Evolutionary conservation across 1,140 invertebrate species (phyloP), one percentile per base, ranked within the genome.

Genomic region (Eriosoma lanigerum): DNA sequence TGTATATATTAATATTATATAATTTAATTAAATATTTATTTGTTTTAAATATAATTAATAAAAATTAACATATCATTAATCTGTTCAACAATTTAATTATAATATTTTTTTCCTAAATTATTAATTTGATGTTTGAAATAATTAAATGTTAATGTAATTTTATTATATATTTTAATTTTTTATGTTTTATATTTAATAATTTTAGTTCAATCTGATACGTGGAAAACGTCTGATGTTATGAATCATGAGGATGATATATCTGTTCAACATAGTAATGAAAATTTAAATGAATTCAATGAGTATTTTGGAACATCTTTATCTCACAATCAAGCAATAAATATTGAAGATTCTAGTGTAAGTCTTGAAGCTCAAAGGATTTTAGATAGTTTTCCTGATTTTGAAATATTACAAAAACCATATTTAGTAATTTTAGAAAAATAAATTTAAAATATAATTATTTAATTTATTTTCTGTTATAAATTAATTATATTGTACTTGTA

Each of bases 361-460:
- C 10, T 54, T n/a, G 72, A 81, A 62, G 81, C 81, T 50, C 70
- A 78, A 64, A 78, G 19, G n/a, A 58, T 81, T 26, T 81, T 81
- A 44, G 50, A 60, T 78, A 64, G 17, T 48, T 38, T 81, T 15
- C 81, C 81, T 56, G 58, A 81, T 66, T 48, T 78, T 62, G 46
- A 73, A n/a, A 56, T 76, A 21, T 60, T 81, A 17, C 44, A 75
- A 70, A 81, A 81, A 62, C 56, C 70, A 24, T 81, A 81, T 32
- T 64, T 81, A 48, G 81, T 56, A 46, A 56, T 81, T 66, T 75
- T 75, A 76, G 24, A 62, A 21, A 76, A 48, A 50, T 56, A 50
- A 52, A 54, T 64, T 29, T 62, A 50, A n/a, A 32, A 44, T 21
- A 48, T 72, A 62, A 2, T 76, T 17, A 76, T 64, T 10, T 76